Evolutionary conservation across 2,888 invertebrate genomes (phyloP).

Genomic region (Dioctria linearis): DNA sequence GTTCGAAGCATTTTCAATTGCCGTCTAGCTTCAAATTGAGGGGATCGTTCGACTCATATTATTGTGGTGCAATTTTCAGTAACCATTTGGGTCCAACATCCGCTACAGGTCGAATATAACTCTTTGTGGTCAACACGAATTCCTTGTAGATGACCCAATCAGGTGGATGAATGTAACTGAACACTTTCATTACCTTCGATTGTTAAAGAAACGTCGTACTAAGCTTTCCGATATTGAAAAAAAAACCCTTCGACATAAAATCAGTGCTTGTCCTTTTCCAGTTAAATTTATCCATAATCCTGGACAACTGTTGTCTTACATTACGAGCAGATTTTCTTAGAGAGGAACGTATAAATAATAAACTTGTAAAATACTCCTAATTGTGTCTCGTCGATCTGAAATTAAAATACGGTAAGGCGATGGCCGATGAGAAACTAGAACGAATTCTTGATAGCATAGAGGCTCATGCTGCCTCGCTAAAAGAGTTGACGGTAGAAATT

Average conservation of each 20-base stretch:
- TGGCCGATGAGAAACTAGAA: too few relatives aligned
- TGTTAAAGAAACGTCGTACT: slow-evolving; percentile 96
- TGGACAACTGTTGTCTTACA: slow-evolving; percentile 94
- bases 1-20: too few relatives aligned
- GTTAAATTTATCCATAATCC: slow-evolving; percentile 98
- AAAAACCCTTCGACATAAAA: slow-evolving; percentile 98
- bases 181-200: slow-evolving; percentile 99
- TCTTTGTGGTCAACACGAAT: slow-evolving; percentile 99
- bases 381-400: too few relatives aligned
- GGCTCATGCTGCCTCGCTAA: too few relatives aligned
- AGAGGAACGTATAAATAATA: too few relatives aligned
- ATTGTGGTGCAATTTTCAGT: slow-evolving; percentile 95
- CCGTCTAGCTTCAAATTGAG: too few relatives aligned
- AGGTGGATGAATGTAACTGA: slow-evolving; percentile 98
- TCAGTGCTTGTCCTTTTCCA: slow-evolving; percentile 96
- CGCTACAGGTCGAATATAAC: slow-evolving; percentile 98
- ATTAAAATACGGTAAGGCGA: too few relatives aligned
- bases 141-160: slow-evolving; percentile 99
- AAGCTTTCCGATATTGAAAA: slow-evolving; percentile 98
- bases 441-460: too few relatives aligned
- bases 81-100: slow-evolving; percentile 99
- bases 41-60: slow-evolving; percentile 94
- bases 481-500: too few relatives aligned
- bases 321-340: slow-evolving; percentile 87
- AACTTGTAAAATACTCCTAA: too few relatives aligned